Evolutionary conservation across 1,140 invertebrate species (phyloP), one percentile per base, ranked within the genome.

Genomic region (Coenobita brevimanus): DNA sequence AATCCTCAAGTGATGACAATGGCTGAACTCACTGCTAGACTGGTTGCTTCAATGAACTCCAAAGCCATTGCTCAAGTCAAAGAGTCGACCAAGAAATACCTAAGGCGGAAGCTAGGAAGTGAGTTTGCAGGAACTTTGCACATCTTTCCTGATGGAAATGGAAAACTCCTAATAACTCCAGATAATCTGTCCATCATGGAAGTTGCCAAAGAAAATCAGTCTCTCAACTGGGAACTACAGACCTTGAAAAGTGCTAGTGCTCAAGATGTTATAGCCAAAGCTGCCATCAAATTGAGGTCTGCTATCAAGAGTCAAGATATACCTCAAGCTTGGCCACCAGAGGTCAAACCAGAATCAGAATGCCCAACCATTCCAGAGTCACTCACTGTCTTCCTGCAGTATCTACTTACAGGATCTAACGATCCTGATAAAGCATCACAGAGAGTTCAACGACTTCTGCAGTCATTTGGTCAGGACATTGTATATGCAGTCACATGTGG

Each of bases 391-490:
- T n/a, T n/a, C n/a, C n/a, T n/a, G n/a, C n/a, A n/a, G n/a, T n/a
- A n/a, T n/a, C n/a, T n/a, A n/a, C n/a, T n/a, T n/a, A n/a, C n/a
- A n/a, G n/a, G n/a, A n/a, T n/a, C n/a, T n/a, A n/a, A n/a, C n/a
- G n/a, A n/a, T n/a, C n/a, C n/a, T n/a, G n/a, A n/a, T n/a, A 57
- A 57, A 13, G 10, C 54, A 57, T 57, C 54, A 13, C 10, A 57
- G n/a, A 79, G 76, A 79, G 76, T 79, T 79, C 46, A 79, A 46
- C 38, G 76, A 27, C 76, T 79, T 33, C 2, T 79, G 43, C 76
- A 79, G 54, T 79, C 46, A 6, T 79, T 79, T 79, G 41, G 46
- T 24, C 76, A 79, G 8, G 76, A 79, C 41, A 79, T 69, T 13
- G 67, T 69, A 27, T 69, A 69, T 69, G 67, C 67, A 69, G 79